phyloP scores from a whole-genome alignment of 2,888 invertebrate genomes.

The Pristionchus arcanus region DNA sequence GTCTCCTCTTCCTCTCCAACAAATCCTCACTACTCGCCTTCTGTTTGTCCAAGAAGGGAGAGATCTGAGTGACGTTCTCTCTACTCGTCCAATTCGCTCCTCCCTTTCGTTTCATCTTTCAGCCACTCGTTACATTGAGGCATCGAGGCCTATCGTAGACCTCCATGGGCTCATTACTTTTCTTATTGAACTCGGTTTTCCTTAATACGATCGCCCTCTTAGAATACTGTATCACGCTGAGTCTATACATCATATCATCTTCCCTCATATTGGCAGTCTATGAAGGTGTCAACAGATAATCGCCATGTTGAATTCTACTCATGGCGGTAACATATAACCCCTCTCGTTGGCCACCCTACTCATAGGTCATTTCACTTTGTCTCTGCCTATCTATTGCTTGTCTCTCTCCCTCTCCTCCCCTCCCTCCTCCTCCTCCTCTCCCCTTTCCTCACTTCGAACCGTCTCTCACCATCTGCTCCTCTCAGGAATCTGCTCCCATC shows the following conservation, averaged over 20 bases:
- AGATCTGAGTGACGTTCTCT: slow-evolving; percentile 42
- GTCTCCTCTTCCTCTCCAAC: background rate
- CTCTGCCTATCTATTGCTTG: slow-evolving; percentile 21
- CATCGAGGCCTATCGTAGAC: background rate
- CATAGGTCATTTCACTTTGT: slow-evolving; percentile 21
- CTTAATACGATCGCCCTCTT: no score
- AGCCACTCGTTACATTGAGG: background rate
- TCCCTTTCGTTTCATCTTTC: slow-evolving; percentile 8
- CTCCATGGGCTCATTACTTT: background rate
- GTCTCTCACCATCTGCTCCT: slow-evolving; percentile 30
- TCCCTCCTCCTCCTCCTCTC: background rate
- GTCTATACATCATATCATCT: no score
- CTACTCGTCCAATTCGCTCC: background rate
- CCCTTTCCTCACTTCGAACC: slow-evolving; percentile 23
- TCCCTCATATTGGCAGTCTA: background rate
- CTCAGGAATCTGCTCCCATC: slow-evolving; percentile 6
- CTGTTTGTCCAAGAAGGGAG: background rate
- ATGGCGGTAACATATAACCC: background rate
- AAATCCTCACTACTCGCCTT: slow-evolving; percentile 40
- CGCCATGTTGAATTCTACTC: background rate
- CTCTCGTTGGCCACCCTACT: background rate
- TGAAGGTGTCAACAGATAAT: background rate
- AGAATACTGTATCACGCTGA: no score
- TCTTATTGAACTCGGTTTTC: background rate
- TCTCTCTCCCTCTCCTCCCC: background rate